A percentile compares a stretch with the other conserved stretches of the same genome.
phyloP scores from a whole-genome alignment of 2,888 invertebrate genomes.

The Microplitis manilae region DNA sequence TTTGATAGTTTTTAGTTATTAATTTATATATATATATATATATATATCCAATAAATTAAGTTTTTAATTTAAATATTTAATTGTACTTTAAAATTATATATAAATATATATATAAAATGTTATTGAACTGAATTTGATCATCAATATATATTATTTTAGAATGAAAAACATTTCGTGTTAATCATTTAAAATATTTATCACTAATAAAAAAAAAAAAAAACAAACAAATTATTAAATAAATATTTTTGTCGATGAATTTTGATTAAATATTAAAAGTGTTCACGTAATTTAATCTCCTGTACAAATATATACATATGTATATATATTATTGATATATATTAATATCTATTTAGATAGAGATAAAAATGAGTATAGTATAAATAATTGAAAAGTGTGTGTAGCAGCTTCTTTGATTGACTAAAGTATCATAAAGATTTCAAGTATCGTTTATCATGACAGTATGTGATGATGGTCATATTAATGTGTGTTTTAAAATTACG shows the following conservation, averaged over 20 bases:
- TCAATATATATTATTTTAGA: neutral
- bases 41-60: neutral
- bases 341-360: neutral
- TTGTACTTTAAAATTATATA: neutral
- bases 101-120: neutral
- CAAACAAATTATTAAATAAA: neutral
- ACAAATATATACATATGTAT: too few species aligned
- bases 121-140: neutral
- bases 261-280: neutral
- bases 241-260: neutral
- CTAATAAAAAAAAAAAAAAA: neutral
- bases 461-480: constrained; percentile 6
- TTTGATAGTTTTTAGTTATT: neutral
- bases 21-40: neutral
- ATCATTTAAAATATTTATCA: neutral
- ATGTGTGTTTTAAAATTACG: constrained; percentile 18
- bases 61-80: neutral
- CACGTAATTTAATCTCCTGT: neutral
- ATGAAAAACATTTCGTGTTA: neutral
- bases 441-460: neutral
- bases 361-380: neutral
- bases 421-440: neutral
- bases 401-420: neutral
- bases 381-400: neutral
- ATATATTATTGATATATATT: neutral